These are phyloP conservation scores for Hesperia comma DNA, from an alignment of 2,888 invertebrate genomes.

Conservation along the genomic window DNA sequence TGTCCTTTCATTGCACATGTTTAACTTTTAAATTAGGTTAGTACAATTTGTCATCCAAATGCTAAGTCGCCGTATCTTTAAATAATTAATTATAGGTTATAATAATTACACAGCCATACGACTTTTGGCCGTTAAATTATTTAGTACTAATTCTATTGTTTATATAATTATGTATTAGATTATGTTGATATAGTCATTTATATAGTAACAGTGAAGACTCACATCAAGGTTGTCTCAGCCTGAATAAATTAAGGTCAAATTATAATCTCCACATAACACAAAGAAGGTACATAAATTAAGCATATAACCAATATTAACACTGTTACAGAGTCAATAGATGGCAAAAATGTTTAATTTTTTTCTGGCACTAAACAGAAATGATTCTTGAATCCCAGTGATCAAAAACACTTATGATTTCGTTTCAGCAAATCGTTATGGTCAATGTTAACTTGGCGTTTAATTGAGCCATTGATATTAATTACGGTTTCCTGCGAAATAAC, in stretches of 20 bases:
- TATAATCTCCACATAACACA: neutral
- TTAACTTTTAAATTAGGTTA: constrained; percentile 23
- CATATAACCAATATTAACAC: neutral
- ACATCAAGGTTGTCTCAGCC: constrained; percentile 1
- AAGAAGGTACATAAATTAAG: neutral
- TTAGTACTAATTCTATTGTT: constrained; percentile 31
- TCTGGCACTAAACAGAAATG: neutral
- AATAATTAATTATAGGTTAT: constrained; percentile 45
- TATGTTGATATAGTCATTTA: constrained; percentile 14
- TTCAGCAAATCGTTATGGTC: too few species aligned
- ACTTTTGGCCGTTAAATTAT: constrained; percentile 56
- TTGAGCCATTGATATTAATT: too few species aligned
- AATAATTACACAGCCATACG: constrained; percentile 64
- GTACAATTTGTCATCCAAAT: constrained; percentile 35
- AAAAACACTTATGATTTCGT: too few species aligned
- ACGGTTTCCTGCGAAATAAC: too few species aligned
- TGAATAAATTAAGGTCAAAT: constrained; percentile 11
- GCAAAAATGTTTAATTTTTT: neutral
- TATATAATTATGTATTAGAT: constrained; percentile 14
- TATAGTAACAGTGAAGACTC: constrained; percentile 9
- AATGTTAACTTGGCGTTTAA: too few species aligned
- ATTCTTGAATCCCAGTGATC: too few species aligned
- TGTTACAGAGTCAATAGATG: neutral
- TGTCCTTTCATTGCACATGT: constrained; percentile 20
- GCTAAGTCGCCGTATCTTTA: constrained; percentile 38